phyloP scores from a whole-genome alignment of 2,797 vertebrate species.

The Serranus cabrilla region DNA sequence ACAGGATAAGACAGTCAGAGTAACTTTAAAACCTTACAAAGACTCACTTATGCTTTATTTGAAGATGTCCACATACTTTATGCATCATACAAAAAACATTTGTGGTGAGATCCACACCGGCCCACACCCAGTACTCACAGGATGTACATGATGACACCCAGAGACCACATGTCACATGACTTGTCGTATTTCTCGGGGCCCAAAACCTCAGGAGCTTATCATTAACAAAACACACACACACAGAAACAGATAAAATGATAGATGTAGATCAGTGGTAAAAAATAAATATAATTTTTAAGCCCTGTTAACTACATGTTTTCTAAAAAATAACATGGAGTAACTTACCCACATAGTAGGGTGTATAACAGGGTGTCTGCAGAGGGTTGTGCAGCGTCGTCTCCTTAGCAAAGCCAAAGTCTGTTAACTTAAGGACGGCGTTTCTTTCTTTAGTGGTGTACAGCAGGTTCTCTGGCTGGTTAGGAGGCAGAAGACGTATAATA shows the following conservation, averaged over 20 bases:
- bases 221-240: slow-evolving; percentile 31
- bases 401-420: slow-evolving; percentile 98
- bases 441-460: slow-evolving; percentile 92
- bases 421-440: slow-evolving; percentile 92
- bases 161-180: slow-evolving; percentile 99
- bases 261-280: slow-evolving; percentile 18
- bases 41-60: background rate
- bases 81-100: background rate
- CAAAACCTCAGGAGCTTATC: slow-evolving; percentile 95
- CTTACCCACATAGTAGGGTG: slow-evolving; percentile 99
- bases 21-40: background rate
- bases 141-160: slow-evolving; percentile 99
- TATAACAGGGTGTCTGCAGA: slow-evolving; percentile 97
- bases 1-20: background rate
- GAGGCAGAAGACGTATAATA: slow-evolving; percentile 17
- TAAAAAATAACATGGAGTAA: slow-evolving; percentile 34
- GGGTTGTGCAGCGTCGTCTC: slow-evolving; percentile 95
- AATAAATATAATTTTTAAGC: no score
- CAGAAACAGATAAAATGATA: background rate
- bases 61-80: background rate
- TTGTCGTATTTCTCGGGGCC: slow-evolving; percentile 99
- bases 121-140: slow-evolving; percentile 90
- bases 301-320: no score
- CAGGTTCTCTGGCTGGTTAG: slow-evolving; percentile 94
- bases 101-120: no score